Base-by-base conservation (phyloP, 2,888 invertebrate species). In the Epirrhoe tristata region DNA sequence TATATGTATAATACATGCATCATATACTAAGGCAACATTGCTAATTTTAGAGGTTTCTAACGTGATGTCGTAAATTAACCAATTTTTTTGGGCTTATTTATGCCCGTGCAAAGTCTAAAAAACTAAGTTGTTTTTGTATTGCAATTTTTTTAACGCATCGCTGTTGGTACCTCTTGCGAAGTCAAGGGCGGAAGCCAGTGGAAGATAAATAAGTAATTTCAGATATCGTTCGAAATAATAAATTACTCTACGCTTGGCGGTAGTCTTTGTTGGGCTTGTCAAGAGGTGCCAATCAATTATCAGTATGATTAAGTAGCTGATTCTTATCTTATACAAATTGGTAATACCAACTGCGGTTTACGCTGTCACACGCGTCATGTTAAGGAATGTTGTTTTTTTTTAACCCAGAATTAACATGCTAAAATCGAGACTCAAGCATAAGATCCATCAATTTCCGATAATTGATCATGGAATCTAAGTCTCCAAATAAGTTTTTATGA, bases 261-360 rank as follows among this genome's bases (percentile, higher is more conserved):
- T 72, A 55, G 36, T 67, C 77, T 82, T 83, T 81, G 74, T 78
- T 74, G 71, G 71, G 69, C 72, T 80, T 73, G 80, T 81, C 78
- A 78, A 76, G 77, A 84, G 75, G 79, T 85, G 83, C 81, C 85
- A 86, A 84, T 87, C 83, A 85, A 84, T 85, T 82, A 81, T 78
- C 79, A n/a, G 75, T 78, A 77, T 85, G 81, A 85, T 83, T 82
- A 84, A 86, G 79, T 81, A 80, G 81, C 80, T 81, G 78, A 80
- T 78, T 80, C 72, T 75, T 78, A 72, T 78, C 57, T 46, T 46
- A 32, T 46, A 81, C 81, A 84, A 86, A 87, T 86, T 87, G 84
- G 82, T 80, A 80, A 69, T 69, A 64, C 73, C 74, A 79, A 73
- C 69, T 77, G 75, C 78, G 71, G 74, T 36, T 74, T 68, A 70